Conservation (phyloP, 2,888 invertebrate species). For the Ischnus inquisitorius region DNA sequence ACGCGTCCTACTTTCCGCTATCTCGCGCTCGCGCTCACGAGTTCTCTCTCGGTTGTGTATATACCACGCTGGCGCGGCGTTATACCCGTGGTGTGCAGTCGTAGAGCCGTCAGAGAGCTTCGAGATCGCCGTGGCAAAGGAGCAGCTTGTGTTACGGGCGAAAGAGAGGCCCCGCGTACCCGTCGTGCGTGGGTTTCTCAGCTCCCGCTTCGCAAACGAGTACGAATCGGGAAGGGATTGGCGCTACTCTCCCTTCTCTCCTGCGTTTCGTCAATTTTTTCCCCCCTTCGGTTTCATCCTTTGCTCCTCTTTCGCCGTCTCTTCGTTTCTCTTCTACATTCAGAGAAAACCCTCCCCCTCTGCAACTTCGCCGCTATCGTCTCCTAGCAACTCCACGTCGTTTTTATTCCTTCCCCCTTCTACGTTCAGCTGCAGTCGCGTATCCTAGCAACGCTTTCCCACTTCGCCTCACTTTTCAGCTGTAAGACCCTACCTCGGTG, state of each 20-base stretch:
- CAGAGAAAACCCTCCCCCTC: slow-evolving; percentile 18
- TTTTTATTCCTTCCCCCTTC: slow-evolving; percentile 47
- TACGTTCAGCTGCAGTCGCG: slow-evolving; percentile 14
- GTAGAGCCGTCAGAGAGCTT: slow-evolving; percentile 15
- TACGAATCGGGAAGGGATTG: slow-evolving; percentile 32
- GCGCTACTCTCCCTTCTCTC: slow-evolving; percentile 26
- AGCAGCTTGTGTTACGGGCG: slow-evolving; percentile 25
- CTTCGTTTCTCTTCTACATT: not conserved
- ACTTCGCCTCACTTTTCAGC: slow-evolving; percentile 10
- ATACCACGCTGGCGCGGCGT: slow-evolving; percentile 2
- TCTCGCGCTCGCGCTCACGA: slow-evolving; percentile 75
- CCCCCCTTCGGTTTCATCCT: not conserved
- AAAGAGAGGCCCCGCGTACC: slow-evolving; percentile 38
- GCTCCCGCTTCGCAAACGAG: slow-evolving; percentile 24
- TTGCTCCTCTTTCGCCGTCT: not conserved
- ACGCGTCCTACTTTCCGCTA: slow-evolving; percentile 85
- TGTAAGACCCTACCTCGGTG: slow-evolving; percentile 14
- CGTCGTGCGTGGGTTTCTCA: slow-evolving; percentile 34
- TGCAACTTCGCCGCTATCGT: slow-evolving; percentile 1
- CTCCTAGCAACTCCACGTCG: slow-evolving; percentile 47
- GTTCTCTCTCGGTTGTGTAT: slow-evolving; percentile 41
- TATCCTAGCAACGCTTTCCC: slow-evolving; percentile 55
- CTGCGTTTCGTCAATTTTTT: slow-evolving; percentile 34
- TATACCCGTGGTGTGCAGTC: not conserved
- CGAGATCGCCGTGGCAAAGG: slow-evolving; percentile 26